Base-by-base conservation (phyloP, 1,140 invertebrate species). In the Conopomorpha cramerella region DNA sequence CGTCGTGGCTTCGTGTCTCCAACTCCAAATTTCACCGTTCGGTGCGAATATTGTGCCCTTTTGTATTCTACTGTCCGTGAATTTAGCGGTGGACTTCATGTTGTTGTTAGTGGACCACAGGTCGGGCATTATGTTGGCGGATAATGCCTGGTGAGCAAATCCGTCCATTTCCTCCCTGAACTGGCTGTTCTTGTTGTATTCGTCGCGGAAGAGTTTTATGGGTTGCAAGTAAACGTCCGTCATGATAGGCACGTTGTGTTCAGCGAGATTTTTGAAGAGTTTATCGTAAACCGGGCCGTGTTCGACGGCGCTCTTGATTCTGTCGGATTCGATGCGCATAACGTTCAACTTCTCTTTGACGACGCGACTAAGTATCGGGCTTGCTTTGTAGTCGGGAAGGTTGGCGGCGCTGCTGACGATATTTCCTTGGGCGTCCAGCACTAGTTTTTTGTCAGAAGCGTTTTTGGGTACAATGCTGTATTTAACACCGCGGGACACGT, bases 251-350 rank as follows among this genome's bases (percentile, higher is more conserved):
- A 82, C 73, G 38, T 79, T 79, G 30, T 81, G 68, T 27, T 80
- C 78, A 36, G 66, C 74, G 0, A 83, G 55, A 39, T 78, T 72
- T 29, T 79, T 79, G 26, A 82, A 72, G 1, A 83, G 47, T 39
- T 80, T 79, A 28, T 82, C 78, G 45, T 83, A 83, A 11, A 81
- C 74, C 0, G 80, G 80, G 0, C 74, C 80, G 54, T 83, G 81
- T 49, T 81, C 76, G 2, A 82, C 77, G 0, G 80, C 80, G 48
- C 81, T 82, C 36, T 82, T 81, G 10, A 83, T 72, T 49, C 78
- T 66, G 35, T 80, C 71, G 14, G 64, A 80, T 43, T 82, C 79
- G 7, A 83, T 74, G 2, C 62, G 68, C 58, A 82, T 77, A 0
- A 65, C 46, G 27, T 81, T 63, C 0, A 83, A 51, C 45, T 82